A percentile compares a stretch with the other conserved stretches of the same genome.
Evolutionary conservation across 37 sponge, comb jelly and placozoan genomes (phyloP).

Genomic region (Hexactinellida sp.): DNA sequence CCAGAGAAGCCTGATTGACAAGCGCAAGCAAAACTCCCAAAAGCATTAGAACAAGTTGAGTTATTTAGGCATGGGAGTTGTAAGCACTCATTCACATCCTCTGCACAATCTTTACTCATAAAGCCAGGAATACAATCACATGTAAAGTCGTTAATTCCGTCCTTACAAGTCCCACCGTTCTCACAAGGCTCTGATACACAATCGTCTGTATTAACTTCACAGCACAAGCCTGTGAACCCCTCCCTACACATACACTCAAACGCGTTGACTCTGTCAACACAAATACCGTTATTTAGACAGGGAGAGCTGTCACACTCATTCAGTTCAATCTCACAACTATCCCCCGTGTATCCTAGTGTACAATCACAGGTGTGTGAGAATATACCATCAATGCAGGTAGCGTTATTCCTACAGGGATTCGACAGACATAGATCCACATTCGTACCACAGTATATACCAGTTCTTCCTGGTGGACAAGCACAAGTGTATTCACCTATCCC

Average conservation of each 20-base stretch:
- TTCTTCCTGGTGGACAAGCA: conserved; percentile 20
- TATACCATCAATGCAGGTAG: conserved; percentile 20
- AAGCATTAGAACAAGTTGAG: conserved; percentile 1
- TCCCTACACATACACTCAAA: conserved; percentile 20
- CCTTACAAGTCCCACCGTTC: conserved; percentile 21
- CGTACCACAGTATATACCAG: conserved; percentile 21
- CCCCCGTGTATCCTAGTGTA: conserved; percentile 23
- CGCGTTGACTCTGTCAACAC: conserved; percentile 18
- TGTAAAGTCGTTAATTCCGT: conserved; percentile 8
- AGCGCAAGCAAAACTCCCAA: background rate
- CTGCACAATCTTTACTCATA: background rate
- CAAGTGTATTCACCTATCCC: conserved; percentile 19
- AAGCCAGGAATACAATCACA: conserved; percentile 19
- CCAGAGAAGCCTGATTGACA: conserved; percentile 21
- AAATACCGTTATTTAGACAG: conserved; percentile 33
- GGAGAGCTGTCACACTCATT: conserved; percentile 25
- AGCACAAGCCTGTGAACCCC: conserved; percentile 17
- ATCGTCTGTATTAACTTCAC: conserved; percentile 19
- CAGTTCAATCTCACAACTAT: conserved; percentile 19
- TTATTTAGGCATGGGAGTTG: background rate
- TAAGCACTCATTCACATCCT: conserved; percentile 18
- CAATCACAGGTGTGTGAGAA: conserved; percentile 30
- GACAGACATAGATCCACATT: conserved; percentile 28
- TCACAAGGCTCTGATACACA: conserved; percentile 14
- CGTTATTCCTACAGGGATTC: conserved; percentile 30